Conservation (phyloP, 2,888 invertebrate species). For the Sarcophaga variegata region DNA sequence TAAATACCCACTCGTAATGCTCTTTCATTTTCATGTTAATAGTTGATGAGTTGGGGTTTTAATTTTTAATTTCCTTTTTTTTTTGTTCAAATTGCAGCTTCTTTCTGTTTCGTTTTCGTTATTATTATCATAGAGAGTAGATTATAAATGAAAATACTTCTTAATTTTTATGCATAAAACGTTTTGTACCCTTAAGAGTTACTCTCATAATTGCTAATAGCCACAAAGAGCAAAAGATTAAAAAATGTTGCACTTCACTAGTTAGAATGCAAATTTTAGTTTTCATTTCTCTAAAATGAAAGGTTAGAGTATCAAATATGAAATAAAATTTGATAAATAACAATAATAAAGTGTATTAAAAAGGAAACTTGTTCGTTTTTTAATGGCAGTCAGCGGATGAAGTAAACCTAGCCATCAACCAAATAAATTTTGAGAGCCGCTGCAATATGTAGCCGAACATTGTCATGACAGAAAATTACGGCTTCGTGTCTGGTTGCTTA, state of each 20-base stretch:
- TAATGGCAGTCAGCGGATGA: too few species aligned
- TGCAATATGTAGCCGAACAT: too few species aligned
- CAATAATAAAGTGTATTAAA: too few species aligned
- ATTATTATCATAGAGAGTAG: background rate
- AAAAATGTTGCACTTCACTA: slow-evolving; percentile 6
- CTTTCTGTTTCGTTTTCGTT: background rate
- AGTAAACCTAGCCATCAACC: too few species aligned
- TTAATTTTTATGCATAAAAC: slow-evolving; percentile 24
- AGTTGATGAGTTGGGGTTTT: background rate
- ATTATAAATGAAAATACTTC: background rate
- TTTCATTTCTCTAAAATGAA: too few species aligned
- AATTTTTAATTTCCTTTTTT: background rate
- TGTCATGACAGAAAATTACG: too few species aligned
- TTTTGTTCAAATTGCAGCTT: background rate
- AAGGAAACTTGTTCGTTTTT: too few species aligned
- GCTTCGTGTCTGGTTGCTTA: too few species aligned
- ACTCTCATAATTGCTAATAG: background rate
- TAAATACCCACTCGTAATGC: background rate
- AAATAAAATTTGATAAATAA: too few species aligned
- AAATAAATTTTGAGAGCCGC: too few species aligned
- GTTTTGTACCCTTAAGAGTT: slow-evolving; percentile 11
- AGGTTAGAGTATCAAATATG: too few species aligned
- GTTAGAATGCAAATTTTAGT: too few species aligned
- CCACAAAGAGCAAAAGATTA: background rate
- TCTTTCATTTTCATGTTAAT: background rate